Base-by-base conservation (phyloP, 2,113 vertebrate species). In the Sphyrna mokarran region DNA sequence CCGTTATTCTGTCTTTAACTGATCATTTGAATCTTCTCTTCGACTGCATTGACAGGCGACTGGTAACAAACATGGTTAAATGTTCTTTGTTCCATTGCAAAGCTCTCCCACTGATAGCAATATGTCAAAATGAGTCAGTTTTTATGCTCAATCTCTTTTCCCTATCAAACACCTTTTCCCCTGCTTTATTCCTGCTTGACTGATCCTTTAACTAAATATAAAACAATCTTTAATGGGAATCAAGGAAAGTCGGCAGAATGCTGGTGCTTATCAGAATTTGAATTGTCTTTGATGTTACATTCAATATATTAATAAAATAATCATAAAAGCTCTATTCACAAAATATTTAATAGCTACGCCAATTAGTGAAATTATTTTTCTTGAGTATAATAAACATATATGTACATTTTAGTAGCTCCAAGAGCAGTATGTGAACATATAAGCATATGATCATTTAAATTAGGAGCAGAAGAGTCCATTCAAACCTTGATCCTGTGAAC, bases 81-180 rank as follows among this genome's bases (percentile, higher is more conserved):
- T 96, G 97, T 96, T 96, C 91, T 40, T 93, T 96, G 95, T 96
- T 96, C 95, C 95, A 66, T 83, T 33, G n/a, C 54, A 43, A 58
- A n/a, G 54, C 23, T 58, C 95, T 48, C 76, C 96, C 96, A 96
- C 96, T 96, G 97, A 97, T 97, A 96, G 95, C 96, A 97, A 97
- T 96, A 96, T 96, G 96, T 96, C 96, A 96, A 96, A 97, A 96
- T 97, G 97, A 97, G 97, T 97, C 96, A 80, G 96, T 97, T 97
- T 97, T 96, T 96, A 95, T 96, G 97, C 97, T 98, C 97, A 97
- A 97, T 97, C 96, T 96, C 96, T 97, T 97, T 97, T 95, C 26
- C 29, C 66, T 68, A 2, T 14, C 66, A 1, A 68, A 16, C 14
- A 68, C 14, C 29, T 76, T 76, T 76, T 2, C 72, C 95, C 48